Conservation (phyloP, 2,888 invertebrate genomes). For the Chrysolina americana region DNA sequence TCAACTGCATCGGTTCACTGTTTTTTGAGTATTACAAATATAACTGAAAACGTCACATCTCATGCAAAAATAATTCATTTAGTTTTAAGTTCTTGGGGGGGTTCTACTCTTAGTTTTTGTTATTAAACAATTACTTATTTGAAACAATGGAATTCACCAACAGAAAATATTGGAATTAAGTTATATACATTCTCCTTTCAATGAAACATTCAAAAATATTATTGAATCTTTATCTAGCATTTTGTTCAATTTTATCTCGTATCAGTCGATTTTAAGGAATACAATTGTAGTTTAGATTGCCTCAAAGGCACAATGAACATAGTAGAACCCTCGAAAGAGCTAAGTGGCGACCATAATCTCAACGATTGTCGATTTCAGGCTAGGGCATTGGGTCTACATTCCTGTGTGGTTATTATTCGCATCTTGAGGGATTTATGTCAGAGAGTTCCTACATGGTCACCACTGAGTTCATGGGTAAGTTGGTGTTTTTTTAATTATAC, state of each 20-base stretch:
- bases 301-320: conserved; percentile 2
- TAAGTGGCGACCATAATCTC: conserved; percentile 3
- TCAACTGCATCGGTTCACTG: conserved; percentile 17
- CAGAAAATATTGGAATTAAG: background rate
- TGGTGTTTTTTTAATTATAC: background rate
- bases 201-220: too few species aligned
- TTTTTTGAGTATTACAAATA: conserved; percentile 31
- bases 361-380: conserved; percentile 76
- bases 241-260: conserved; percentile 10
- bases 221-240: background rate
- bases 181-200: too few species aligned
- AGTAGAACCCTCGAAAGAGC: conserved; percentile 52
- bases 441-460: conserved; percentile 94
- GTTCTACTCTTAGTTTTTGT: conserved; percentile 56
- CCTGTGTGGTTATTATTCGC: conserved; percentile 96
- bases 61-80: conserved; percentile 47
- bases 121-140: background rate
- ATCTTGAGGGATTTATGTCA: conserved; percentile 96
- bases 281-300: background rate
- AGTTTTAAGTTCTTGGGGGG: conserved; percentile 47
- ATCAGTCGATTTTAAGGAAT: background rate
- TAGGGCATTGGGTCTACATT: conserved; percentile 95
- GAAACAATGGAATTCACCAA: background rate
- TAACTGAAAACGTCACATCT: conserved; percentile 64
- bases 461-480: conserved; percentile 94